phyloP scores from a whole-genome alignment of 2,797 vertebrate genomes.

The Acanthurus lineatus region DNA sequence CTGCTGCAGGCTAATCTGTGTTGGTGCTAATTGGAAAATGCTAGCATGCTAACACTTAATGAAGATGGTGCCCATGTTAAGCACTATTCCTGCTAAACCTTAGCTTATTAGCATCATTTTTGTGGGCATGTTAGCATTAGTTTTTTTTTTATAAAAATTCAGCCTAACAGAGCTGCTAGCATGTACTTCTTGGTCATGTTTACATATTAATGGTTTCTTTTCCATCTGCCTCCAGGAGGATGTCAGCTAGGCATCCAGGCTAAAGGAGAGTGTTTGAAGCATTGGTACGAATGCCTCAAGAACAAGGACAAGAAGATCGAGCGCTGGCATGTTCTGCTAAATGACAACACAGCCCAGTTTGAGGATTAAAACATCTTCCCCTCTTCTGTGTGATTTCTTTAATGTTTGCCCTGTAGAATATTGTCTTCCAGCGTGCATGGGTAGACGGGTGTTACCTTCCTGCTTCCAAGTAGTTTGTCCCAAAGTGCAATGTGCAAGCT shows the following conservation, averaged over 20 bases:
- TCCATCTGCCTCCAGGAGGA: constrained; percentile 84
- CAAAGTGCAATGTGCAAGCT: constrained; percentile 19
- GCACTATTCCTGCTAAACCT: background rate
- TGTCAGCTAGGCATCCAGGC: constrained; percentile 96
- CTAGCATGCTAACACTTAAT: background rate
- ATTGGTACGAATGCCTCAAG: constrained; percentile 98
- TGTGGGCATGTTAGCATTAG: background rate
- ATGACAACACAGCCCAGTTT: constrained; percentile 89
- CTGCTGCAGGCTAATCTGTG: background rate
- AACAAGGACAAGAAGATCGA: constrained; percentile 98
- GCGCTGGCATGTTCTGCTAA: constrained; percentile 95
- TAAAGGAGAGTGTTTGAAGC: constrained; percentile 96
- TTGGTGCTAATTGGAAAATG: background rate
- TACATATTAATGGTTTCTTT: background rate
- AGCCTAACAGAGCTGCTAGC: background rate
- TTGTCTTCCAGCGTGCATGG: constrained; percentile 23
- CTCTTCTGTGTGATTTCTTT: constrained; percentile 1
- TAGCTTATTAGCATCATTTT: too few species aligned
- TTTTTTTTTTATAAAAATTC: background rate
- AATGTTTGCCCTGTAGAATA: constrained; percentile 32
- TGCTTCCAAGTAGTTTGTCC: constrained; percentile 27
- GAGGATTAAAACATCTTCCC: constrained; percentile 82
- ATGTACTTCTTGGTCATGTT: background rate
- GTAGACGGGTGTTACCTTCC: background rate
- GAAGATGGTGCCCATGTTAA: background rate